Evolutionary conservation across 2,797 vertebrate species (phyloP).

Genomic region (Ceryle rudis): DNA sequence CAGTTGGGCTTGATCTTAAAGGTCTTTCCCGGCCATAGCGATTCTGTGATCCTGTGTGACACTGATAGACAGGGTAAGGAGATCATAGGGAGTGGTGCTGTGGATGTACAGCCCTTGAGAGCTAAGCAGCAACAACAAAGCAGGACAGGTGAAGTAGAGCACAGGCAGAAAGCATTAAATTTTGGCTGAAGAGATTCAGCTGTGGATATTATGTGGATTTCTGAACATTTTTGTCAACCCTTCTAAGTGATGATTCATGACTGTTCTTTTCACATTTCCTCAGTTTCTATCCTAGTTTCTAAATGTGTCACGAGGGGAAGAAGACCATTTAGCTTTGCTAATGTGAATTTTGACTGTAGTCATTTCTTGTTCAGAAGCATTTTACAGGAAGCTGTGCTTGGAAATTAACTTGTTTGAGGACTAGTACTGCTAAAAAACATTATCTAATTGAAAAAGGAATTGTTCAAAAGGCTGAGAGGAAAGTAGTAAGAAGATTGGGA

Average conservation of each 20-base stretch:
- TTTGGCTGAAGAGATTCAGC: not conserved
- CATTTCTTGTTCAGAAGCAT: not conserved
- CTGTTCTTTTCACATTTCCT: not conserved
- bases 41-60: no score
- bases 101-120: not conserved
- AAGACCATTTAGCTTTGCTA: not conserved
- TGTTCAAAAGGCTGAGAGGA: not conserved
- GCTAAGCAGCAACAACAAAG: not conserved
- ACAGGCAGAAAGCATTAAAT: not conserved
- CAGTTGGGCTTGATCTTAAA: no score
- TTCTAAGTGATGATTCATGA: not conserved
- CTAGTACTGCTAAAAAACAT: no score
- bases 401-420: not conserved
- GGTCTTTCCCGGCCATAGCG: no score
- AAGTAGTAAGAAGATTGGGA: not conserved
- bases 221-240: not conserved
- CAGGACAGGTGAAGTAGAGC: not conserved
- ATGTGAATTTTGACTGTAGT: not conserved
- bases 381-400: not conserved
- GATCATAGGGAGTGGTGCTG: not conserved
- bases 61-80: not conserved
- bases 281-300: not conserved
- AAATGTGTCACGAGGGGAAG: not conserved
- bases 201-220: not conserved
- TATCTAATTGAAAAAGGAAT: not conserved